A percentile compares a stretch with the other conserved stretches of the same genome.
phyloP scores from a whole-genome alignment of 2,797 vertebrate species.

The Notolabrus celidotus region DNA sequence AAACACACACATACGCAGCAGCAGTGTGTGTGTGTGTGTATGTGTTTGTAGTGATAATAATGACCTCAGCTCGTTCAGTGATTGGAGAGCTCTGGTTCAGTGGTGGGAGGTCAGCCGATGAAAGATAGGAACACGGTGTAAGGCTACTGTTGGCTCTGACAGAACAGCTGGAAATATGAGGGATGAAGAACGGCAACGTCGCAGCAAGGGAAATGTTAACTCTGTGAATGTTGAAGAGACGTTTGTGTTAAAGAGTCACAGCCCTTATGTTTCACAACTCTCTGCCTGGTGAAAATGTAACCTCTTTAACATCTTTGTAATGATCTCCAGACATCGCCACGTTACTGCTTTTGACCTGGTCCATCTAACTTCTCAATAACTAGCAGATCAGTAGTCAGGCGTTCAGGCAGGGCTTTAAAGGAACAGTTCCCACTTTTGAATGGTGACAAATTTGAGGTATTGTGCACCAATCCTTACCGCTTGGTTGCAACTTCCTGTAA shows the following conservation, averaged over 20 bases:
- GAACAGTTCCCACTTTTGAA: too few relatives aligned
- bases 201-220: slow-evolving; percentile 1
- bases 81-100: slow-evolving; percentile 44
- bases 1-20: slow-evolving; percentile 7
- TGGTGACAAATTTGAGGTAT: too few relatives aligned
- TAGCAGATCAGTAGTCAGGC: too few relatives aligned
- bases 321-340: background rate
- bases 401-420: too few relatives aligned
- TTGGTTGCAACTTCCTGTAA: too few relatives aligned
- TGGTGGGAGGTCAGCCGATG: slow-evolving; percentile 36
- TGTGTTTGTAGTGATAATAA: slow-evolving; percentile 47
- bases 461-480: too few relatives aligned
- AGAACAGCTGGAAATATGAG: slow-evolving; percentile 24
- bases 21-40: slow-evolving; percentile 10
- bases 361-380: too few relatives aligned
- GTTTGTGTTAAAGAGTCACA: slow-evolving; percentile 25
- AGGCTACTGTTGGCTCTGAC: slow-evolving; percentile 37
- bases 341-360: too few relatives aligned
- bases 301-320: background rate
- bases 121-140: too few relatives aligned
- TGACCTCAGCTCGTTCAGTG: slow-evolving; percentile 64
- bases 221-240: slow-evolving; percentile 17
- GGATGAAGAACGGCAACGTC: background rate
- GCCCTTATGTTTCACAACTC: background rate
- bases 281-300: slow-evolving; percentile 17